Base-by-base conservation (phyloP, 2,113 vertebrate species). In the Holacanthus passer region DNA sequence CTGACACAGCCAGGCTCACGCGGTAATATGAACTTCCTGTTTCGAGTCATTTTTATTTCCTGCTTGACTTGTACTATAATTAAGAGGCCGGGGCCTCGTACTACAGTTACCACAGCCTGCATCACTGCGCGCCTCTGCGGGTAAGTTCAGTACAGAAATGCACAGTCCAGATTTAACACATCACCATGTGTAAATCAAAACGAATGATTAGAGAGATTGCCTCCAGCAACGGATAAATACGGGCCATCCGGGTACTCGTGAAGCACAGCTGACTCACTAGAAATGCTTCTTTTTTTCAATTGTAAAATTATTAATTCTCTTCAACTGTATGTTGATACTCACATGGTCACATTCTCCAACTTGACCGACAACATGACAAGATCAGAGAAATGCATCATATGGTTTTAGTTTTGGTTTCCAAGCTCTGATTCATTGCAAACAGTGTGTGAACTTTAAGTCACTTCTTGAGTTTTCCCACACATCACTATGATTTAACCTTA, bases 11-110 rank as follows among this genome's bases (percentile, higher is more conserved):
- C 86, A 63, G 74, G 74, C 77, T 83, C 86, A 60, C 81, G 37
- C 82, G 22, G 85, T 89, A 93, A 92, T 82, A 89, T 71, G 89
- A 92, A 91, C 85, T 92, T 92, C 91, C 92, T 90, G 86, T 92
- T 89, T 83, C 73, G 64, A 88, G 88, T 92, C 63, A 91, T 88
- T 82, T 88, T 67, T 83, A 91, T 91, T 92, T 94, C 93, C 92
- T 88, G 81, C 87, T 88, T 20, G 62, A 88, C 90, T 85, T 85
- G 79, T 50, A 56, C 78, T 79, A 73, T 90, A 90, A 88, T 90
- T 92, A 79, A 77, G 86, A 89, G 80, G 83, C 83, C 72, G 35
- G 69, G 79, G 53, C 53, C 72, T 71, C 14, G 17, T n/a, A 65
- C 82, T 85, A 55, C 72, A 63, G 74, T 87, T 62, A 59, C 75